A percentile compares a stretch with the other conserved stretches of the same genome.
These are phyloP conservation scores for Pollachius pollachius DNA, from an alignment of 2,113 vertebrate species.

Conservation along the genomic window DNA sequence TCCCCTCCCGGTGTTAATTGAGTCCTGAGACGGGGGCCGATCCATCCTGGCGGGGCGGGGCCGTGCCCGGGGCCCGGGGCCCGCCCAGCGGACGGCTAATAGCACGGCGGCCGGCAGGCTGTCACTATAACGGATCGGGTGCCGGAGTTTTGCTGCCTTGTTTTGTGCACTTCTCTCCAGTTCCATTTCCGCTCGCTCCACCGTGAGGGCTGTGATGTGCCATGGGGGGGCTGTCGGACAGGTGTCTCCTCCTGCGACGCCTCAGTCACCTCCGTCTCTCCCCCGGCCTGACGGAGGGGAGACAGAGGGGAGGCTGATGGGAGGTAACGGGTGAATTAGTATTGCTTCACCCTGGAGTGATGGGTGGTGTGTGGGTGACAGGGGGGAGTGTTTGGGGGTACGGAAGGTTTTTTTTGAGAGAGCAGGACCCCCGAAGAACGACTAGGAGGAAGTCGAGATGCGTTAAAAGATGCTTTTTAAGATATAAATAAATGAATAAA, in stretches of 20 bases:
- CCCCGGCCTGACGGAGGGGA: constrained; percentile 54
- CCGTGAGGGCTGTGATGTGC: constrained; percentile 49
- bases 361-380: neutral
- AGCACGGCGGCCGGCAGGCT: constrained; percentile 67
- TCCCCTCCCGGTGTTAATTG: constrained; percentile 75
- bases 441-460: no score
- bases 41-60: constrained; percentile 67
- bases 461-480: no score
- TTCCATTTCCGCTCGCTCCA: constrained; percentile 29
- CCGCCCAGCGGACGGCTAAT: constrained; percentile 65
- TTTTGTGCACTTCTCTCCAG: constrained; percentile 28
- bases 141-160: constrained; percentile 62
- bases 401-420: no score
- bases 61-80: constrained; percentile 44
- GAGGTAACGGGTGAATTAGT: constrained; percentile 53
- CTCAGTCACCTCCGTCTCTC: constrained; percentile 58
- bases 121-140: constrained; percentile 75
- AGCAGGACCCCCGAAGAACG: no score
- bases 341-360: constrained; percentile 35
- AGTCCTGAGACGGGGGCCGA: constrained; percentile 69
- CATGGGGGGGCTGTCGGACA: constrained; percentile 46
- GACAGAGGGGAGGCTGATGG: constrained; percentile 43
- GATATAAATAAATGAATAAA: no score
- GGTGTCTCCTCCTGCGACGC: constrained; percentile 58
- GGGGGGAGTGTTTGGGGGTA: neutral